Conservation (phyloP, 2,888 invertebrate species). For the Apoderus coryli region DNA sequence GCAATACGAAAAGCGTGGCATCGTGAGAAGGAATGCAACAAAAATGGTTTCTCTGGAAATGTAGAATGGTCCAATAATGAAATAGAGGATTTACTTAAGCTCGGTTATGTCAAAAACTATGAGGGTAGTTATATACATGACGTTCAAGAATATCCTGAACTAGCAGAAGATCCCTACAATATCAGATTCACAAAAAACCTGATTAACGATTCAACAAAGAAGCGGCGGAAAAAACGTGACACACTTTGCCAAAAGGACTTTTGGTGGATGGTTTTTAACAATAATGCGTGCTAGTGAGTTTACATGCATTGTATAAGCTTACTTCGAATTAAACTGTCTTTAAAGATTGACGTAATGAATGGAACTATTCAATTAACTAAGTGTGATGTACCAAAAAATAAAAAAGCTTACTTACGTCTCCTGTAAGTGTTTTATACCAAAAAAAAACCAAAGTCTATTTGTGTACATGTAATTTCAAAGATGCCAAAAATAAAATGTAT, state of each 20-base stretch:
- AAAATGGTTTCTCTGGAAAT: conserved; percentile 59
- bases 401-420: conserved; percentile 28
- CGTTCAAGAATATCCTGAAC: conserved; percentile 76
- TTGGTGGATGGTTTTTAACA: conserved; percentile 35
- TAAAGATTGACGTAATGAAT: too few species aligned
- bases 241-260: conserved; percentile 25
- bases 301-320: too few species aligned
- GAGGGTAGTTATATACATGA: conserved; percentile 88
- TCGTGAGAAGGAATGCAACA: conserved; percentile 72
- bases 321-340: too few species aligned
- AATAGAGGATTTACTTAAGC: conserved; percentile 75
- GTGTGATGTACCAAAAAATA: conserved; percentile 34
- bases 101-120: conserved; percentile 71
- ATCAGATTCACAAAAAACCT: conserved; percentile 77
- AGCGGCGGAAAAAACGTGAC: conserved; percentile 53
- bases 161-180: conserved; percentile 93
- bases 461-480: conserved; percentile 43
- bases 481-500: conserved; percentile 42
- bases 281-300: conserved; percentile 31
- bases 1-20: conserved; percentile 90
- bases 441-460: conserved; percentile 46
- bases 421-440: conserved; percentile 37
- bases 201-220: conserved; percentile 52
- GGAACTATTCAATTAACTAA: conserved; percentile 34
- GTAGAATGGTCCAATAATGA: conserved; percentile 81